These are phyloP conservation scores for Caenorhabditis brenneri DNA, from an alignment of 1,140 invertebrate species.

Conservation along the genomic window DNA sequence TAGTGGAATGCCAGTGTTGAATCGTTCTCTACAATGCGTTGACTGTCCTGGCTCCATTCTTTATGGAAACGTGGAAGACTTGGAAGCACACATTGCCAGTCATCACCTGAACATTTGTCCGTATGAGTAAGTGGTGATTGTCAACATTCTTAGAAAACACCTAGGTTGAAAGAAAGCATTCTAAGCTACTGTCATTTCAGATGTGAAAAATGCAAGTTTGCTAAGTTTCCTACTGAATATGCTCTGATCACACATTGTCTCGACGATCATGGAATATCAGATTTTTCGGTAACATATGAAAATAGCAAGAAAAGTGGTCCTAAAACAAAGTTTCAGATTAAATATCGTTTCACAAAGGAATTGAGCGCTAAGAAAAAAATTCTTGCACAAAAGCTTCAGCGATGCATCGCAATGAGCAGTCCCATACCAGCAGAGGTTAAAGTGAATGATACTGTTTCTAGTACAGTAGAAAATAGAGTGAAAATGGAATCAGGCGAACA, in stretches of 20 bases:
- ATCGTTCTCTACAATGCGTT: not conserved
- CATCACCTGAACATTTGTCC: conserved; percentile 53
- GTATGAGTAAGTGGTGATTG: conserved; percentile 50
- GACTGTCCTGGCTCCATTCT: not conserved
- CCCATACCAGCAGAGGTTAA: not conserved
- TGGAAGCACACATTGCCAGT: conserved; percentile 55
- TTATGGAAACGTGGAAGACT: conserved; percentile 47
- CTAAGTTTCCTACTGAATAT: conserved; percentile 58
- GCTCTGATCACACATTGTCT: conserved; percentile 54
- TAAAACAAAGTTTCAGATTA: not conserved
- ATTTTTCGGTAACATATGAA: conserved; percentile 54
- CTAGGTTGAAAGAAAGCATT: no score
- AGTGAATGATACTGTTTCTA: not conserved
- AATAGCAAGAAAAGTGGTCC: not conserved
- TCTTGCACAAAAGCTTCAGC: conserved; percentile 43
- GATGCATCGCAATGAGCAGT: not conserved
- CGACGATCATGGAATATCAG: conserved; percentile 52
- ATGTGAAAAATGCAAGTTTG: conserved; percentile 58
- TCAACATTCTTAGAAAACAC: no score
- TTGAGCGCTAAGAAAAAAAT: conserved; percentile 44
- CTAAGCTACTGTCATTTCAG: no score
- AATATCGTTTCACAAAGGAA: conserved; percentile 48
- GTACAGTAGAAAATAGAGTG: not conserved
- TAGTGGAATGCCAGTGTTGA: not conserved
- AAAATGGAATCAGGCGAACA: not conserved